Percentiles rank a stretch among this genome's conserved stretches.
Evolutionary conservation across 2,113 vertebrate genomes (phyloP).

Genomic region (Dendropsophus ebraccatus): DNA sequence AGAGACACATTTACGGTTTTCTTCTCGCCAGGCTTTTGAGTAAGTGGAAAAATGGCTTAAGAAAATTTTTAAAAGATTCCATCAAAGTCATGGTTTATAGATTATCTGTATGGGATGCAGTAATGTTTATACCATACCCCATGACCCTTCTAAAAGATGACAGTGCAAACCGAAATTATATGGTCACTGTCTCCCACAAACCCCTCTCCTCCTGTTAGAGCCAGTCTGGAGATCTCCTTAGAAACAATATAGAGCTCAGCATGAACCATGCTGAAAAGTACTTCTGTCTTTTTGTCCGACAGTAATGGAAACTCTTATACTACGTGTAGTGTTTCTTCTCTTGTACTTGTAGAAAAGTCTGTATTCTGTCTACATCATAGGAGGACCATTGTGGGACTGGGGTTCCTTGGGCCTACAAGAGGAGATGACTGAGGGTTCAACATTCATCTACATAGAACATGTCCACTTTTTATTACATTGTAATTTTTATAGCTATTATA

Average conservation of each 20-base stretch:
- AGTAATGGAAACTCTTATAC: too few relatives aligned
- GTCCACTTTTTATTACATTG: too few relatives aligned
- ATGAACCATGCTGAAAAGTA: not conserved
- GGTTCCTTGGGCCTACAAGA: too few relatives aligned
- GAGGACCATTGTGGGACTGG: too few relatives aligned
- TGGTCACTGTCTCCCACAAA: not conserved
- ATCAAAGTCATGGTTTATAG: not conserved
- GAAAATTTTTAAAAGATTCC: not conserved
- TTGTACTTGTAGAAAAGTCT: too few relatives aligned
- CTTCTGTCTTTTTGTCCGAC: too few relatives aligned
- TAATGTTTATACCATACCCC: not conserved
- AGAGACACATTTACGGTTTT: constrained; percentile 18
- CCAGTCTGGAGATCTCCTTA: not conserved
- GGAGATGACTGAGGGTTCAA: too few relatives aligned
- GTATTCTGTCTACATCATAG: too few relatives aligned
- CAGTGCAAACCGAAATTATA: not conserved
- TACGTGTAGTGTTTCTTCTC: too few relatives aligned
- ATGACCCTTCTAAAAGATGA: not conserved
- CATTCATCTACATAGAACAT: too few relatives aligned
- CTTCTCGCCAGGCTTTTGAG: constrained; percentile 12
- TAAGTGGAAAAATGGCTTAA: constrained; percentile 3
- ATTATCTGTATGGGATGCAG: not conserved
- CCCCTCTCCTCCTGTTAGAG: not conserved
- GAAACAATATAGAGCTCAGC: not conserved
- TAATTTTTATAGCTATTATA: too few relatives aligned